These are phyloP conservation scores for Cyanistes caeruleus DNA, from an alignment of 2,113 vertebrate genomes.

Conservation along the genomic window DNA sequence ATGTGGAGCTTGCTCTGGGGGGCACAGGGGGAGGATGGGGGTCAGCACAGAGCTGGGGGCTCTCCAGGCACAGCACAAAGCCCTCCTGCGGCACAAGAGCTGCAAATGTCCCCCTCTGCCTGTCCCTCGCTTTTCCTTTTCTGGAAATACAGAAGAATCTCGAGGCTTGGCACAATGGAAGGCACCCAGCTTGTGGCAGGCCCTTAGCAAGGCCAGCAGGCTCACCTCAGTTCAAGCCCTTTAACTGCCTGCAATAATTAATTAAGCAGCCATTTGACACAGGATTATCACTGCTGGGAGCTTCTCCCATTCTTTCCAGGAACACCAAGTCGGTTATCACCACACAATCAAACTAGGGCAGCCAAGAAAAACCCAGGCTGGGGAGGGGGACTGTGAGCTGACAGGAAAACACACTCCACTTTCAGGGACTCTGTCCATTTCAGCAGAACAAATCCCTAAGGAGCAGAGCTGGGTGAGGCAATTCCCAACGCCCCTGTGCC, in stretches of 20 bases:
- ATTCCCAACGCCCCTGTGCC: neutral
- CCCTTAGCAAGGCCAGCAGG: neutral
- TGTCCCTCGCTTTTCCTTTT: too few relatives aligned
- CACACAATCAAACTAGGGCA: neutral
- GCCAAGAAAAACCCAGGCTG: neutral
- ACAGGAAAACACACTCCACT: neutral
- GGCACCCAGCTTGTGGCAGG: neutral
- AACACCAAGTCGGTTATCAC: neutral
- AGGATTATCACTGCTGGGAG: neutral
- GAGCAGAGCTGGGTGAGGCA: accelerated
- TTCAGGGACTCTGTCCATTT: neutral
- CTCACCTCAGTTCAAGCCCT: neutral
- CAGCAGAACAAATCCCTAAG: neutral
- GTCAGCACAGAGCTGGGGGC: neutral
- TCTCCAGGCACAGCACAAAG: accelerated
- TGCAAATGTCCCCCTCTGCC: accelerated
- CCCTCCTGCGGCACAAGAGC: accelerated
- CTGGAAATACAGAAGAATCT: neutral
- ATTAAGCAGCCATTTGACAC: neutral
- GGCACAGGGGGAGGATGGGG: neutral
- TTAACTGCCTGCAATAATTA: neutral
- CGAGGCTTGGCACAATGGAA: accelerated
- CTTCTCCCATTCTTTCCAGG: neutral
- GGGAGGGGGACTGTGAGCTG: neutral
- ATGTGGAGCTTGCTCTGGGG: slow-evolving; percentile 96